Evolutionary conservation across 1,140 invertebrate species (phyloP).

Genomic region (Nomia melanderi): DNA sequence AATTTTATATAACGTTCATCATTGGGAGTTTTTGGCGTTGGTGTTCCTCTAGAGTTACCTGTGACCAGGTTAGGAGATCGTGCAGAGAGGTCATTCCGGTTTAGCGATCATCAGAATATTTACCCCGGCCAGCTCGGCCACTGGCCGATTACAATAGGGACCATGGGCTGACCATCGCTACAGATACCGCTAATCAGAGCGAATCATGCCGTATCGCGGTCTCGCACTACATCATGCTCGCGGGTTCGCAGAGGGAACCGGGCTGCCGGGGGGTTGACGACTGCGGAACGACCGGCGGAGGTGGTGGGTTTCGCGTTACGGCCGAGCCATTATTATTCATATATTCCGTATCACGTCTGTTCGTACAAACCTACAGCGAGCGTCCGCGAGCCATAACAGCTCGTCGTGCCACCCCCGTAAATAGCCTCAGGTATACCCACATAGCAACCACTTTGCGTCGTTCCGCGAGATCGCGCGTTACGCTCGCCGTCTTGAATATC

Average conservation of each 20-base stretch:
- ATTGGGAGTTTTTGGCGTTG: too few relatives aligned
- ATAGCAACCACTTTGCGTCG: constrained; percentile 57
- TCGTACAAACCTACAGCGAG: constrained; percentile 71
- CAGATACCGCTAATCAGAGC: constrained; percentile 79
- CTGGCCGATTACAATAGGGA: constrained; percentile 45
- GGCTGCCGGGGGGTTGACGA: constrained; percentile 57
- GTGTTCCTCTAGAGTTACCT: too few relatives aligned
- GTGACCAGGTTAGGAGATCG: too few relatives aligned
- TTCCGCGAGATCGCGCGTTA: constrained; percentile 30
- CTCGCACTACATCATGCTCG: constrained; percentile 73
- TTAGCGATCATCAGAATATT: constrained; percentile 38
- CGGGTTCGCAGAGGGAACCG: constrained; percentile 19
- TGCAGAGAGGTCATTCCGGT: too few relatives aligned
- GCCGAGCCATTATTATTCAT: constrained; percentile 80
- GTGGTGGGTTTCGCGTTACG: constrained; percentile 71
- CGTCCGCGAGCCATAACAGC: constrained; percentile 62
- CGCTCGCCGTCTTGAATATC: constrained; percentile 32
- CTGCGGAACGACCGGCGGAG: constrained; percentile 57
- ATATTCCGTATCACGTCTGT: constrained; percentile 80
- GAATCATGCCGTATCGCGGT: constrained; percentile 75
- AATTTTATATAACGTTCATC: too few relatives aligned
- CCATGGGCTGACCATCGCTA: constrained; percentile 70
- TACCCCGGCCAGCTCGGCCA: constrained; percentile 9
- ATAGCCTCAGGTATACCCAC: constrained; percentile 63
- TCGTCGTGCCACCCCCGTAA: constrained; percentile 67